Evolutionary conservation across 2,113 vertebrate genomes (phyloP), one percentile per base, ranked within the genome.

Genomic region (Falcunculus frontatus): DNA sequence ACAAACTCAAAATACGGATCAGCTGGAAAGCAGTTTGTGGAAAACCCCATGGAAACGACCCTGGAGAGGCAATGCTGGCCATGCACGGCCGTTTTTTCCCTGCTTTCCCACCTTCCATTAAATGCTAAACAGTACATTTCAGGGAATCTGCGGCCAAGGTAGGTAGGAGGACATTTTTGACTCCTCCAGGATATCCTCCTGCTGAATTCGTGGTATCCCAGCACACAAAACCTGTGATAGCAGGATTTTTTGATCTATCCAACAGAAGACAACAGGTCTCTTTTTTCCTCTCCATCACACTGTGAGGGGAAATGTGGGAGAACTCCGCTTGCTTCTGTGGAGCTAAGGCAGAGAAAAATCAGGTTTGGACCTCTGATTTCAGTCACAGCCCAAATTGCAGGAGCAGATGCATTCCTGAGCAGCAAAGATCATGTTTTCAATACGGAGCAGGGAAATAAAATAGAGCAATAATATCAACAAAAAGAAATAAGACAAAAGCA

Each of bases 391-490:
- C 84, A 90, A 93, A 96, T 76, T 93, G 77, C 96, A 94, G 93
- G 88, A 96, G 73, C 96, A 96, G 92, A 90, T 2, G 9, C 83
- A 92, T 96, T 96, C 92, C 92, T 93, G 57, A 87, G 83, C 17
- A 6, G 49, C 80, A 76, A 90, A 62, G 80, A 84, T 87, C 52
- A 15, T 72, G 90, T 92, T 95, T 96, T 74, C 17, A 26, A 27
- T 84, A 41, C 0, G 0, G 63, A 64, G 30, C 33, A 44, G 78
- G 75, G 73, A 90, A 95, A 92, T 21, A 73, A 80, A 96, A 74
- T 13, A 26, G 25, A 85, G 15, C 9, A 50, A 86, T 18, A 72
- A 53, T 47, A 83, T 55, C 42, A 74, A 60, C 57, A 76, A 76
- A 39, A 74, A 62, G 6, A 37, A 79, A 33, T 11, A 77, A 74